These are phyloP conservation scores for Athrips mouffetella DNA, from an alignment of 2,888 invertebrate species.

Conservation along the genomic window DNA sequence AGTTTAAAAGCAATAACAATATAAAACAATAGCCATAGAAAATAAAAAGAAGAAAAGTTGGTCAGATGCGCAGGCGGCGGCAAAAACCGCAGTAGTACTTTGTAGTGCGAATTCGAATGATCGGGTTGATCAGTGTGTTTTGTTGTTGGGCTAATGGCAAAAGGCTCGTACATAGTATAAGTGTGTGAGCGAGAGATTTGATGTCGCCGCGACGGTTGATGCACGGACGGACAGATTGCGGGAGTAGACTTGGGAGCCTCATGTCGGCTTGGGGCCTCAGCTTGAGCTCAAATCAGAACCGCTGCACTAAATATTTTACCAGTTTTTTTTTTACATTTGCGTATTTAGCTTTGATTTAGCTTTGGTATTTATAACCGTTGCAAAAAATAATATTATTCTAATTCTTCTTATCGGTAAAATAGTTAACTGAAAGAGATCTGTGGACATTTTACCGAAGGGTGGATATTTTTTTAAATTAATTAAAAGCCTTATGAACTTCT, in stretches of 20 bases:
- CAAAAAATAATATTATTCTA: too few relatives aligned
- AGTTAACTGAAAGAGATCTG: too few relatives aligned
- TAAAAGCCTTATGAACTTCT: too few relatives aligned
- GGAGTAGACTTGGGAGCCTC: background rate
- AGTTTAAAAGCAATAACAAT: too few relatives aligned
- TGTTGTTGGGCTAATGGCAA: background rate
- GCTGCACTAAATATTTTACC: background rate
- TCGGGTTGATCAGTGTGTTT: background rate
- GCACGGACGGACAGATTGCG: slow-evolving; percentile 58
- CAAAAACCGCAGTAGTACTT: too few relatives aligned
- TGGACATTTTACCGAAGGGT: too few relatives aligned
- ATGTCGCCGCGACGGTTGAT: slow-evolving; percentile 30
- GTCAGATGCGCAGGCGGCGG: too few relatives aligned
- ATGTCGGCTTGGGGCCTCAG: background rate
- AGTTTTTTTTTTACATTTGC: background rate
- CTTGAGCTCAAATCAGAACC: background rate
- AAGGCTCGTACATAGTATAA: background rate
- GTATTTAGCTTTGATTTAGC: background rate
- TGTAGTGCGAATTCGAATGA: background rate
- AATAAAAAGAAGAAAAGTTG: too few relatives aligned
- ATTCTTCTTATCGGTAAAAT: too few relatives aligned
- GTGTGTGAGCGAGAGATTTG: slow-evolving; percentile 2
- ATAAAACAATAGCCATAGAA: too few relatives aligned
- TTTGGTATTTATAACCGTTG: too few relatives aligned
- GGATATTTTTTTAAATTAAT: too few relatives aligned